These are phyloP conservation scores for Cotesia typhae DNA, from an alignment of 1,140 invertebrate species.

Conservation along the genomic window DNA sequence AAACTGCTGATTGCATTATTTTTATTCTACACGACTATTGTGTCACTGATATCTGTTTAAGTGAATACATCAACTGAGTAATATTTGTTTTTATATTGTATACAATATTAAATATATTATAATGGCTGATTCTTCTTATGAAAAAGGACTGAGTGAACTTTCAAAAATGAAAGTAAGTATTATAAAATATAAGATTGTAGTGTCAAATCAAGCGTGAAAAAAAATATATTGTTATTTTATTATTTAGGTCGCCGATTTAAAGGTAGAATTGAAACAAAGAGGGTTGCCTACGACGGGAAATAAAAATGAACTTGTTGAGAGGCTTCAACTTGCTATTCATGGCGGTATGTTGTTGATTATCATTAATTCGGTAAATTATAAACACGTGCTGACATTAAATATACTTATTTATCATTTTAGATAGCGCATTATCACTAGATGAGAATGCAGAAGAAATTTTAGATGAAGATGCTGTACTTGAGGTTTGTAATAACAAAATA, in stretches of 20 bases:
- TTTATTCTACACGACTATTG: too few species aligned
- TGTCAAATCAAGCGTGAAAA: neutral
- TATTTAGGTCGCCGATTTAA: conserved; percentile 78
- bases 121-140: conserved; percentile 64
- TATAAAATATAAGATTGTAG: neutral
- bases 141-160: conserved; percentile 61
- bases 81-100: neutral
- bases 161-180: conserved; percentile 61
- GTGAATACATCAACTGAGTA: too few species aligned
- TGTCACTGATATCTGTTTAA: too few species aligned
- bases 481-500: conserved; percentile 50
- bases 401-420: conserved; percentile 42
- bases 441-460: conserved; percentile 64
- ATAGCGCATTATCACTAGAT: conserved; percentile 59
- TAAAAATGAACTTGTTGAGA: conserved; percentile 80
- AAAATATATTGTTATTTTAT: too few species aligned
- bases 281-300: conserved; percentile 79
- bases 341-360: conserved; percentile 52
- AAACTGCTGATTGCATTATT: too few species aligned
- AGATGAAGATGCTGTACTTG: conserved; percentile 66
- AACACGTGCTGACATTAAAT: neutral
- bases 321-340: conserved; percentile 75
- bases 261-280: conserved; percentile 79
- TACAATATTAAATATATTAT: conserved; percentile 6
- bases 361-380: conserved; percentile 8